These are phyloP conservation scores for Syngnathus floridae DNA, from an alignment of 2,113 vertebrate species.

Conservation along the genomic window DNA sequence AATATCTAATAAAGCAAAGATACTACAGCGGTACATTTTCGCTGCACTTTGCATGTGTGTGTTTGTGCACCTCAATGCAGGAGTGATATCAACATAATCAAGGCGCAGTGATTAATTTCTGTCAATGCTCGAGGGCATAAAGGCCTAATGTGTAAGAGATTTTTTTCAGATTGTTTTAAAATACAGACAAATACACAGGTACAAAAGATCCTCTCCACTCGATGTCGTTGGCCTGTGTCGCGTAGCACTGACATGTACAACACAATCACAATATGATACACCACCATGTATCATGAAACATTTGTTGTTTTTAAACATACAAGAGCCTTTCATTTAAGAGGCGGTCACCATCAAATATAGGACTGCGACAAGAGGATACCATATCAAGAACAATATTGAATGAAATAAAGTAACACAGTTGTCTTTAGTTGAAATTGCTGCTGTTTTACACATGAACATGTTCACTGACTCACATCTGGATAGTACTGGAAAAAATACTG, in stretches of 20 bases:
- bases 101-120: conserved; percentile 18
- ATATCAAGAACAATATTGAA: conserved; percentile 58
- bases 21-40: conserved; percentile 3
- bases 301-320: conserved; percentile 77
- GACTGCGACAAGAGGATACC: conserved; percentile 54
- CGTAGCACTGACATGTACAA: conserved; percentile 74
- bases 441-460: conserved; percentile 48
- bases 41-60: conserved; percentile 26
- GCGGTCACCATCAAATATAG: conserved; percentile 56
- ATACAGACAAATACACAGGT: conserved; percentile 61
- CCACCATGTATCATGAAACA: conserved; percentile 65
- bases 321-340: conserved; percentile 65
- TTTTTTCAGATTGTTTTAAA: conserved; percentile 47
- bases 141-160: conserved; percentile 38
- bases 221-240: conserved; percentile 65
- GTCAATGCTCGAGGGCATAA: conserved; percentile 33
- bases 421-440: conserved; percentile 38
- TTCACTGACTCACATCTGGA: conserved; percentile 53
- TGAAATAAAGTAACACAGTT: conserved; percentile 30
- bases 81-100: conserved; percentile 17
- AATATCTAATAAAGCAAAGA: conserved; percentile 17
- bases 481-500: conserved; percentile 45
- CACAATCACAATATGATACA: conserved; percentile 82
- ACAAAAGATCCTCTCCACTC: conserved; percentile 65
- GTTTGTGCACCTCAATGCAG: conserved; percentile 12